Conservation (phyloP, 2,888 invertebrate species). For the Drosophila prolongata region DNA sequence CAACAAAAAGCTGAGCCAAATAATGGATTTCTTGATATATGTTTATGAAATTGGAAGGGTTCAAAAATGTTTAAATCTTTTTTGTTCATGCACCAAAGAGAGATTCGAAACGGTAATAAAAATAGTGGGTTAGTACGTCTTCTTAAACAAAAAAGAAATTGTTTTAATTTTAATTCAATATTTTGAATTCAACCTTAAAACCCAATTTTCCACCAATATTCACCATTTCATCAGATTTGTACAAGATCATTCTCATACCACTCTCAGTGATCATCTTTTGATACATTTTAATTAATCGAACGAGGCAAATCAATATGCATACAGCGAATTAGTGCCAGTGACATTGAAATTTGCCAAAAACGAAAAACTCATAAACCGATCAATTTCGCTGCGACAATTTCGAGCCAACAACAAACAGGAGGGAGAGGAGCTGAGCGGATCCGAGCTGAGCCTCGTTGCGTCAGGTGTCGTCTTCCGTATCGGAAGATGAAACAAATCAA, state of each 20-base stretch:
- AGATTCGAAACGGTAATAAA: too few relatives aligned
- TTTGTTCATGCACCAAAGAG: too few relatives aligned
- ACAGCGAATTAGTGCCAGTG: conserved; percentile 58
- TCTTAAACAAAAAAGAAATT: too few relatives aligned
- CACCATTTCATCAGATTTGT: background rate
- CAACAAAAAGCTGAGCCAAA: conserved; percentile 21
- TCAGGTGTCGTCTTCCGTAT: conserved; percentile 70
- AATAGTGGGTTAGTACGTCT: too few relatives aligned
- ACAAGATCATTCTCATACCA: background rate
- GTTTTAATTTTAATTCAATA: too few relatives aligned
- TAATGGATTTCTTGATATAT: conserved; percentile 4
- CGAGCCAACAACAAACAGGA: conserved; percentile 34
- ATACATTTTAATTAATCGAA: conserved; percentile 26
- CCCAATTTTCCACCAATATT: too few relatives aligned
- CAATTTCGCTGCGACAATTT: conserved; percentile 67
- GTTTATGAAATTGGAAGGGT: too few relatives aligned
- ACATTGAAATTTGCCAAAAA: conserved; percentile 73
- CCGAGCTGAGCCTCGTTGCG: conserved; percentile 11
- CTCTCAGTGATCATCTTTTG: conserved; percentile 5
- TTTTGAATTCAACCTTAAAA: too few relatives aligned
- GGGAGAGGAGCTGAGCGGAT: conserved; percentile 15
- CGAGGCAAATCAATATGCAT: conserved; percentile 61
- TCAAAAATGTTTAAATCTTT: background rate
- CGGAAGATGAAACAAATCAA: conserved; percentile 66
- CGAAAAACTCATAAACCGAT: conserved; percentile 36